These are phyloP conservation scores for Stenopsyche tienmushanensis DNA, from an alignment of 1,140 invertebrate genomes.

Conservation along the genomic window DNA sequence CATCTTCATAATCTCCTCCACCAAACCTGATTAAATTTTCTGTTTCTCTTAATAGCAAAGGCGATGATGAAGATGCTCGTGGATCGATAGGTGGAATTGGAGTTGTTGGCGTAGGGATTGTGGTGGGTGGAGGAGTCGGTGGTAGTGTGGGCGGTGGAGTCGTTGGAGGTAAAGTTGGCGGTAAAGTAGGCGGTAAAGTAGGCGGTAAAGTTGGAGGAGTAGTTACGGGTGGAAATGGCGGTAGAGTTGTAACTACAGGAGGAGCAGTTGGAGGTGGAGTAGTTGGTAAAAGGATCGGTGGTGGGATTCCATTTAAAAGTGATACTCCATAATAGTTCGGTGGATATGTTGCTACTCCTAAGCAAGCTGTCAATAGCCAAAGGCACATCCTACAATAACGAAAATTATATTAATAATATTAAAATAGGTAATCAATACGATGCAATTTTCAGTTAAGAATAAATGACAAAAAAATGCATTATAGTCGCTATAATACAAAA, in stretches of 20 bases:
- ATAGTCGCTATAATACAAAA: too few species aligned
- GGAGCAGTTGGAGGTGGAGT: neutral
- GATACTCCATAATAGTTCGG: constrained; percentile 32
- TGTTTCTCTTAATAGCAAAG: constrained; percentile 46
- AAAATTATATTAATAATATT: too few species aligned
- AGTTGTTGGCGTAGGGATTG: neutral
- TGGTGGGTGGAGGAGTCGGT: neutral
- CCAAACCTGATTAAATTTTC: constrained; percentile 41
- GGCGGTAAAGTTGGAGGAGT: constrained; percentile 38
- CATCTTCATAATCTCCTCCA: constrained; percentile 30
- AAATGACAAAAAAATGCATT: too few species aligned
- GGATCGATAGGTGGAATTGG: constrained; percentile 46
- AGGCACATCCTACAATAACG: constrained; percentile 52
- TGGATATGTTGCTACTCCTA: constrained; percentile 46
- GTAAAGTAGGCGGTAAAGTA: constrained; percentile 46
- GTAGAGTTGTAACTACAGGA: too few species aligned
- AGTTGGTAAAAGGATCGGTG: constrained; percentile 1
- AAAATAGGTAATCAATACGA: too few species aligned
- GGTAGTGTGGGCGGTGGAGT: neutral
- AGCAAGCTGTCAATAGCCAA: constrained; percentile 53
- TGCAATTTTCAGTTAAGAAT: too few species aligned
- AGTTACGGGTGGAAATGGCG: too few species aligned
- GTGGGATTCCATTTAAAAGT: too few species aligned
- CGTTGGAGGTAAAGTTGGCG: constrained; percentile 47
- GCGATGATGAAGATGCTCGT: constrained; percentile 44